Percentiles rank a stretch among this genome's conserved stretches.
These are phyloP conservation scores for Crax fasciolata DNA, from an alignment of 2,797 vertebrate genomes.

Conservation along the genomic window DNA sequence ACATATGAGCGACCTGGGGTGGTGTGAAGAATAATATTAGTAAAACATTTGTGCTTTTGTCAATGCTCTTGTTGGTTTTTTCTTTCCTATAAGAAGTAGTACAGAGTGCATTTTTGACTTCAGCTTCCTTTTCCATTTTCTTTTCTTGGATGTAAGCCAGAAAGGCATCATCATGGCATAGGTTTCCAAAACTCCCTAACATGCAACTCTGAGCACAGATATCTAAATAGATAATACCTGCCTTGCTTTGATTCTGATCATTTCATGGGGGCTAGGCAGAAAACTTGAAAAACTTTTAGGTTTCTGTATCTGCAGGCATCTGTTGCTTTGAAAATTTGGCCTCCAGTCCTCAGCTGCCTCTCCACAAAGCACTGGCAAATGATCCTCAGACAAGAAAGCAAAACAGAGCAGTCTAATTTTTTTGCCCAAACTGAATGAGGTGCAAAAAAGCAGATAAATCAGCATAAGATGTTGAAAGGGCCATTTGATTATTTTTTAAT, in stretches of 20 bases:
- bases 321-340: conserved; percentile 36
- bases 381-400: conserved; percentile 13
- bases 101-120: not conserved
- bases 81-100: not conserved
- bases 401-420: conserved; percentile 19
- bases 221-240: not conserved
- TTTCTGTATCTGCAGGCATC: conserved; percentile 6
- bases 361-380: conserved; percentile 22
- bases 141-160: conserved; percentile 8
- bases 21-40: not conserved
- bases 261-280: not conserved
- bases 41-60: conserved; percentile 11
- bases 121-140: not conserved
- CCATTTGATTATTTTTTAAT: conserved; percentile 18
- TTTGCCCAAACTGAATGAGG: conserved; percentile 14
- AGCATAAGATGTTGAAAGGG: conserved; percentile 15
- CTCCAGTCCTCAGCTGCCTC: not conserved
- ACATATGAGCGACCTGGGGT: accelerated
- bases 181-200: not conserved
- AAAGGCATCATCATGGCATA: not conserved
- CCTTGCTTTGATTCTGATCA: not conserved
- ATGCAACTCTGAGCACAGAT: not conserved
- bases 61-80: not conserved
- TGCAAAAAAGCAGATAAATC: conserved; percentile 46
- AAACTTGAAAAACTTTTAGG: not conserved